Conservation (phyloP, 2,888 invertebrate genomes). For the Laspeyria flexula region DNA sequence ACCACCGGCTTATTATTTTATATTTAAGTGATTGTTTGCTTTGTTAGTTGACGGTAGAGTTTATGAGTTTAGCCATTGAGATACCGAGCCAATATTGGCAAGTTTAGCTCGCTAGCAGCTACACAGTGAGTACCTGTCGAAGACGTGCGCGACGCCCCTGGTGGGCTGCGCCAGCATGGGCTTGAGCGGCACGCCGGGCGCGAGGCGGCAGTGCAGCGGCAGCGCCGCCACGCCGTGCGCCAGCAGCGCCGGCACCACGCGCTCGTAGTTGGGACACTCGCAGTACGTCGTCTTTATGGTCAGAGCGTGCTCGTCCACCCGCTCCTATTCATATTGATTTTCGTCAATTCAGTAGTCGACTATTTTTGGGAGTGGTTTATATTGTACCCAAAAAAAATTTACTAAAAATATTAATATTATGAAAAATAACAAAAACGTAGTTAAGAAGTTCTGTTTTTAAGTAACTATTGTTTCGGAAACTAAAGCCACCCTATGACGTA, state of each 20-base stretch:
- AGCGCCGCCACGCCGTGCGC: slow-evolving; percentile 91
- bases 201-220: slow-evolving; percentile 92
- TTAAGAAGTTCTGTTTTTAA: too few species aligned
- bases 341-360: too few species aligned
- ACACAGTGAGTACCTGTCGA: slow-evolving; percentile 25
- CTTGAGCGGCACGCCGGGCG: slow-evolving; percentile 97
- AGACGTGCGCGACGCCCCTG: slow-evolving; percentile 95
- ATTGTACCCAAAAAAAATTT: too few species aligned
- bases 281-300: slow-evolving; percentile 97
- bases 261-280: slow-evolving; percentile 98
- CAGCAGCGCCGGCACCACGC: slow-evolving; percentile 92
- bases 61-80: too few species aligned
- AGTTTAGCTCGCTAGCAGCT: too few species aligned
- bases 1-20: not conserved
- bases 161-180: slow-evolving; percentile 99
- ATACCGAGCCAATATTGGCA: too few species aligned
- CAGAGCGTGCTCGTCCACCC: slow-evolving; percentile 89
- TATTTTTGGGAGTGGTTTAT: too few species aligned
- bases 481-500: too few species aligned
- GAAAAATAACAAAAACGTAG: too few species aligned
- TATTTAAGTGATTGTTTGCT: not conserved
- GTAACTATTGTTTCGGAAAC: too few species aligned
- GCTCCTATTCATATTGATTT: slow-evolving; percentile 31
- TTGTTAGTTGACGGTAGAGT: too few species aligned
- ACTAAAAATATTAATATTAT: too few species aligned